Evolutionary conservation across 2,888 invertebrate species (phyloP).

Genomic region (Machimus atricapillus): DNA sequence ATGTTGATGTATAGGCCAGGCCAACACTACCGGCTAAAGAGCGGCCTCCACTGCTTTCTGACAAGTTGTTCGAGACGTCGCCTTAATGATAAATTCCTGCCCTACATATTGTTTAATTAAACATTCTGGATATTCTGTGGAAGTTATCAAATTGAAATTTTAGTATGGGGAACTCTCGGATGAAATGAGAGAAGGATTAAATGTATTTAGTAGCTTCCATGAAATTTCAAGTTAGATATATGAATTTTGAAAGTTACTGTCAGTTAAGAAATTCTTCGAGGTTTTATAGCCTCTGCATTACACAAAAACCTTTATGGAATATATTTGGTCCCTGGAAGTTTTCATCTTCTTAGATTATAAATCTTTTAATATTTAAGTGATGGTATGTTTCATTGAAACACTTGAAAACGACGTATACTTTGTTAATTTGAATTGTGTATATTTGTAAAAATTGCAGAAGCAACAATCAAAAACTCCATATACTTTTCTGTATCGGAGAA

Average conservation of each 20-base stretch:
- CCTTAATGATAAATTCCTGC: neutral
- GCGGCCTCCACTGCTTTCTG: neutral
- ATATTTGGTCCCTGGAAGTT: neutral
- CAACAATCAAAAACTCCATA: too few species aligned
- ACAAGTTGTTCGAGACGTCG: neutral
- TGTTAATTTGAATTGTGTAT: too few species aligned
- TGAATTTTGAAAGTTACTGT: neutral
- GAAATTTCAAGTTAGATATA: neutral
- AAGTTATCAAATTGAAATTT: neutral
- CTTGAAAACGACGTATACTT: too few species aligned
- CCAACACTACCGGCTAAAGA: neutral
- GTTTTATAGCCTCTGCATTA: neutral
- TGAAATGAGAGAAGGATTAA: neutral
- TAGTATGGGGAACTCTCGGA: neutral
- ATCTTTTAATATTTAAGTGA: neutral
- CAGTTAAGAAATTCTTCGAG: neutral
- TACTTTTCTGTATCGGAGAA: too few species aligned
- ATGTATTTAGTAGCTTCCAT: neutral
- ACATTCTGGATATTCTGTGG: neutral
- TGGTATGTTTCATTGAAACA: neutral
- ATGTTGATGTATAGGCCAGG: neutral
- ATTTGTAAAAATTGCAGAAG: too few species aligned
- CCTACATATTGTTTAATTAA: neutral
- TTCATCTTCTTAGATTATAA: too few species aligned
- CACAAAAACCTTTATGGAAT: neutral